Base-by-base conservation (phyloP, 2,888 invertebrate genomes). In the Hyposoter didymator region DNA sequence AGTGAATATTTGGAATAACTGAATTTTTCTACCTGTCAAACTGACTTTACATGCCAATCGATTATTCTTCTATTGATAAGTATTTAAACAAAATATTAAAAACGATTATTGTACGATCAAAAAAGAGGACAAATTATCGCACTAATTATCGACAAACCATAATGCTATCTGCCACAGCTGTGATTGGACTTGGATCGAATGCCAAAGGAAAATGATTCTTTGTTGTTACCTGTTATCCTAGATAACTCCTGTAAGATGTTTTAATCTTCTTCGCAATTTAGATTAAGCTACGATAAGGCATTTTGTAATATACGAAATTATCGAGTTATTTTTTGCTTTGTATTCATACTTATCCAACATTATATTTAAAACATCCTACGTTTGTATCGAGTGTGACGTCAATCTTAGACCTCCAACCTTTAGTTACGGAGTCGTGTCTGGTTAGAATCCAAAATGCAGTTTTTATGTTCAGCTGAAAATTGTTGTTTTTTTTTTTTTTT, bases 121-220 rank as follows among this genome's bases (percentile, higher is more conserved):
- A 10, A 28, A 59, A 12, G 12, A 59, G 28, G 12, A 28, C 14
- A 4, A 8, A 32, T n/a, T 35, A 12, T 52, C 59, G 28, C 3
- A 28, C 14, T 1, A 8, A 32, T n/a, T 35, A 12, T 52, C 59
- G 35, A 75, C n/a, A 47, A 75, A 45, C 22, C n/a, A 32, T 64
- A 70, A 70, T 43, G 22, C 19, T 32, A 72, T 52, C 52, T 22
- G 55, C 66, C 35, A 35, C 64, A 66, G 73, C 73, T 66, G 66
- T 73, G 52, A 52, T 81, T 52, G 43, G 39, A 66, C 52, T 73
- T 52, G n/a, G 73, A 39, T 66, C 17, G n/a, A 67, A 74, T 74
- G 47, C 55, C 80, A 74, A 73, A 81, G 73, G 62, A 28, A 45
- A 47, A 47, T 47, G 14, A 28, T 59, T 55, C 74, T 59, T 28